Evolutionary conservation across 1,140 invertebrate genomes (phyloP).

Genomic region (Drosophila orosa): DNA sequence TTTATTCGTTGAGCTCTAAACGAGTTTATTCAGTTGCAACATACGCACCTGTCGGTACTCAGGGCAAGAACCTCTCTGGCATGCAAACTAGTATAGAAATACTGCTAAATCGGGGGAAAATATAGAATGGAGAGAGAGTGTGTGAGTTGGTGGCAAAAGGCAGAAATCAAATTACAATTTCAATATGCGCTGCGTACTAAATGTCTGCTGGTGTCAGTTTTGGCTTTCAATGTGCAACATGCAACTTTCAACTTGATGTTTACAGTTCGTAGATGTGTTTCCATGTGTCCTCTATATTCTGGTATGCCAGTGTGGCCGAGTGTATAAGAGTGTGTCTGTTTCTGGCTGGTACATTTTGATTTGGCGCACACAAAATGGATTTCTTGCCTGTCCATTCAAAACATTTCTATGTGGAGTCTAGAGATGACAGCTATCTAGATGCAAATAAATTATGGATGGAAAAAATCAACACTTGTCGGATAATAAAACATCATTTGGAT

Average conservation of each 20-base stretch:
- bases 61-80: constrained; percentile 33
- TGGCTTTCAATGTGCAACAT: constrained; percentile 74
- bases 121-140: neutral
- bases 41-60: constrained; percentile 29
- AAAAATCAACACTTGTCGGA: neutral
- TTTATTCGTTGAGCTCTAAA: constrained; percentile 3
- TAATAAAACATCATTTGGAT: neutral
- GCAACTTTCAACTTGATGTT: constrained; percentile 74
- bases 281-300: neutral
- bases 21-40: constrained; percentile 20
- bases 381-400: constrained; percentile 61
- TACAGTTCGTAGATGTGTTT: constrained; percentile 47
- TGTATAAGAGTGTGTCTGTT: constrained; percentile 22
- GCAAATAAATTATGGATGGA: neutral
- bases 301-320: constrained; percentile 5
- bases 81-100: constrained; percentile 24
- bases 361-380: constrained; percentile 71
- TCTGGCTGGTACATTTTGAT: constrained; percentile 65
- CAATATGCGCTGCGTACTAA: constrained; percentile 80
- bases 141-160: constrained; percentile 68
- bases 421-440: constrained; percentile 17
- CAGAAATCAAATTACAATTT: constrained; percentile 83
- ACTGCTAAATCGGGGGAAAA: constrained; percentile 11
- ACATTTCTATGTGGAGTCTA: constrained; percentile 45
- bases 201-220: constrained; percentile 75